Conservation (phyloP, 2,113 vertebrate species). For the Mystacornis crossleyi region DNA sequence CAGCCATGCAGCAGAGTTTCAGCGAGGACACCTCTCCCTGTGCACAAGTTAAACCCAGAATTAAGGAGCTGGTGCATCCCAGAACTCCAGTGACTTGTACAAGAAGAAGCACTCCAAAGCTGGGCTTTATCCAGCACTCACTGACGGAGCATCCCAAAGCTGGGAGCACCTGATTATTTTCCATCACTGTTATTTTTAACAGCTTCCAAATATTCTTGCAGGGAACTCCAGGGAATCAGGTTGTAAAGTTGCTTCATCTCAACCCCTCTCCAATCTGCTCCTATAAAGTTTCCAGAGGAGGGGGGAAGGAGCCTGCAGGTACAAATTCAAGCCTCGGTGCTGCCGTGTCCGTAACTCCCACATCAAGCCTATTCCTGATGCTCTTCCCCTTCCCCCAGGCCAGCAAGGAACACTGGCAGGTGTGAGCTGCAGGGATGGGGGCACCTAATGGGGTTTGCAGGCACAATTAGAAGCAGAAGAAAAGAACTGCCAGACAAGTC, state of each 20-base stretch:
- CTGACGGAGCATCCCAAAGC: neutral
- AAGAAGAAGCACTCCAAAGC: neutral
- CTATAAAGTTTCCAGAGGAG: neutral
- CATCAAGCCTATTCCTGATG: neutral
- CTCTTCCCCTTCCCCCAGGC: neutral
- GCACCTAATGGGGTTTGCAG: neutral
- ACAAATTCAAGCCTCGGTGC: neutral
- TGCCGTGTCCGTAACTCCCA: accelerated
- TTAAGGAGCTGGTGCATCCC: neutral
- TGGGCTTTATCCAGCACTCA: neutral
- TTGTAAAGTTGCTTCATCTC: neutral
- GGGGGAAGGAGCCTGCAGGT: neutral
- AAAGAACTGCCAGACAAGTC: neutral
- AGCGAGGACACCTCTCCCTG: neutral
- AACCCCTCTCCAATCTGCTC: neutral
- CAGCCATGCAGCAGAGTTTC: neutral
- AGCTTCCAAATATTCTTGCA: neutral
- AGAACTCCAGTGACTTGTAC: neutral
- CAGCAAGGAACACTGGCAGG: neutral
- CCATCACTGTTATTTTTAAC: neutral
- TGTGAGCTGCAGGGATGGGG: neutral
- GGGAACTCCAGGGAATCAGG: neutral
- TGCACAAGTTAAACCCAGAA: neutral
- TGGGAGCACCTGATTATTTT: neutral
- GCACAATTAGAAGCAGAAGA: neutral